These are phyloP conservation scores for Euzophera pinguis DNA, from an alignment of 2,888 invertebrate species.

Conservation along the genomic window DNA sequence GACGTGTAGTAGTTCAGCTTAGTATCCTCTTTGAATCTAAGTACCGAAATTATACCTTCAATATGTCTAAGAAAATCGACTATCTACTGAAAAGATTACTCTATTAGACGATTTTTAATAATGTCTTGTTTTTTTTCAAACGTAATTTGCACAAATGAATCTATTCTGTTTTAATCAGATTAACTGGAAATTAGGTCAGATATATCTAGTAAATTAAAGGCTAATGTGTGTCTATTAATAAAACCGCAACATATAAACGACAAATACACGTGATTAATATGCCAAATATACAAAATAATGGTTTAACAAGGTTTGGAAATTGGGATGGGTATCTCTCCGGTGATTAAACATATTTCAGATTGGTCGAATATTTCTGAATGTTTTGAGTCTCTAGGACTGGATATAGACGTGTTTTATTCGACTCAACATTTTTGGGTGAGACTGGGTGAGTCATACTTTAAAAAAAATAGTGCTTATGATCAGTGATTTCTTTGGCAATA, in stretches of 20 bases:
- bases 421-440: too few species aligned
- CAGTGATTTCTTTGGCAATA: too few species aligned
- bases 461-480: too few species aligned
- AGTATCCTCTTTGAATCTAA: not conserved
- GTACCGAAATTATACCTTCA: not conserved
- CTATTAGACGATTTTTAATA: too few species aligned
- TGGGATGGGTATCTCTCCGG: not conserved
- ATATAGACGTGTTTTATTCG: too few species aligned
- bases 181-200: constrained; percentile 1
- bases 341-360: not conserved
- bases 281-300: constrained; percentile 5
- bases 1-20: constrained; percentile 3
- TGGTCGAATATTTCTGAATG: not conserved
- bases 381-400: too few species aligned
- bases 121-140: too few species aligned
- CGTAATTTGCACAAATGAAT: too few species aligned
- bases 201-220: not conserved
- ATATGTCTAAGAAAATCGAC: too few species aligned
- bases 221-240: constrained; percentile 8
- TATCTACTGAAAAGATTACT: too few species aligned
- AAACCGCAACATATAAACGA: constrained; percentile 11
- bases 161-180: constrained; percentile 1
- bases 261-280: not conserved
- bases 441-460: too few species aligned
- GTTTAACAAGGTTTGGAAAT: constrained; percentile 4